These are phyloP conservation scores for Acronicta aceris DNA, from an alignment of 2,888 invertebrate genomes.

Conservation along the genomic window DNA sequence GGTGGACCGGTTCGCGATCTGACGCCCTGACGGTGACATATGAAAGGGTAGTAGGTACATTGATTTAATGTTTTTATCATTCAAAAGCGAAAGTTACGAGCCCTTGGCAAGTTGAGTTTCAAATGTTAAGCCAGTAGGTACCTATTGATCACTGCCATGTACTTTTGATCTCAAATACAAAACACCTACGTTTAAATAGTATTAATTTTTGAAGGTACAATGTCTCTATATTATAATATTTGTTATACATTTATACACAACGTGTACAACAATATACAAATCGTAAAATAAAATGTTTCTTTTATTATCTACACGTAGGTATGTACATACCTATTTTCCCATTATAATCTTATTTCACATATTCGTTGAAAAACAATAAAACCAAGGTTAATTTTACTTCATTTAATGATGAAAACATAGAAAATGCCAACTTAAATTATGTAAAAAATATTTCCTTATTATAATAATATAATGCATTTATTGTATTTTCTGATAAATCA, in stretches of 20 bases:
- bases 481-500: constrained; percentile 31
- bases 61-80: too few relatives aligned
- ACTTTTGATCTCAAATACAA: not conserved
- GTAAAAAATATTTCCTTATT: constrained; percentile 33
- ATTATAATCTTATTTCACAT: too few relatives aligned
- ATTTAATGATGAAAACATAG: constrained; percentile 58
- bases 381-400: constrained; percentile 43
- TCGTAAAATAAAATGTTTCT: constrained; percentile 6
- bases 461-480: constrained; percentile 2
- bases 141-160: not conserved
- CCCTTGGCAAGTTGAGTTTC: too few relatives aligned
- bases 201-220: not conserved
- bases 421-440: constrained; percentile 54
- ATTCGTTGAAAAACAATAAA: constrained; percentile 5
- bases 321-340: too few relatives aligned
- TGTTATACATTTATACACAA: constrained; percentile 56
- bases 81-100: too few relatives aligned
- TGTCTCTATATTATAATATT: constrained; percentile 16
- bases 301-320: constrained; percentile 1
- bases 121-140: not conserved
- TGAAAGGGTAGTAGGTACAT: too few relatives aligned
- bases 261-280: constrained; percentile 38
- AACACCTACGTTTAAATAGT: not conserved
- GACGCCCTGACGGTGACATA: not conserved
- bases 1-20: not conserved